Base-by-base conservation (phyloP, 2,888 invertebrate species). In the Sepioteuthis lessoniana region DNA sequence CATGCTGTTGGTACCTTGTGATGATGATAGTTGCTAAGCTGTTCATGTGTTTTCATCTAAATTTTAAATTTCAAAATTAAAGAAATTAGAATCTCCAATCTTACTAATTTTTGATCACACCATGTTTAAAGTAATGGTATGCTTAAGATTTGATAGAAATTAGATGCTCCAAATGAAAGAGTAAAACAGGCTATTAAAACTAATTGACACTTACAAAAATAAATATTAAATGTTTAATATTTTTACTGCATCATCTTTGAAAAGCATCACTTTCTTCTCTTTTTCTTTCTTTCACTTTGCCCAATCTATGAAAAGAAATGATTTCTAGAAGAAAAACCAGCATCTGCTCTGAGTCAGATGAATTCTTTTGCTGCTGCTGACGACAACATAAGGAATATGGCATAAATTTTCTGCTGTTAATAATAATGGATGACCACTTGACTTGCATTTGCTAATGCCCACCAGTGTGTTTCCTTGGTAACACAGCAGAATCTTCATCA, bases 371-470 rank as follows among this genome's bases (percentile, higher is more conserved):
- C 76, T 76, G 76, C 76, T 76, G 76, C 31, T 42, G 42, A 5
- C 76, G 42, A 5, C 76, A 76, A n/a, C 76, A 76, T 76, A 76
- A 31, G n/a, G n/a, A 76, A 76, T 76, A 76, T n/a, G 76, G 76
- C n/a, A 76, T 76, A 76, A 76, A 76, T 76, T 76, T 31, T 76
- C 76, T 76, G n/a, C n/a, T 76, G 31, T 76, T n/a, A 31, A n/a
- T 76, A 2, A 76, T 76, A 76, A 76, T 76, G 76, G 76, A 76
- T 76, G 76, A 19, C 76, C 76, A 76, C 76, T 76, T 76, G 76
- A 76, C n/a, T 76, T n/a, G 76, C 76, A 31, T n/a, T 76, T 76
- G 76, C n/a, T 76, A 76, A 76, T 76, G 76, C 76, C 76, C n/a
- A n/a, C 76, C 76, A 76, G n/a, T 31, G n/a, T 76, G 76, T 76